Percentiles rank a stretch among this genome's conserved stretches.
phyloP scores from a whole-genome alignment of 1,140 invertebrate species.

The Euura saliciscinereae region DNA sequence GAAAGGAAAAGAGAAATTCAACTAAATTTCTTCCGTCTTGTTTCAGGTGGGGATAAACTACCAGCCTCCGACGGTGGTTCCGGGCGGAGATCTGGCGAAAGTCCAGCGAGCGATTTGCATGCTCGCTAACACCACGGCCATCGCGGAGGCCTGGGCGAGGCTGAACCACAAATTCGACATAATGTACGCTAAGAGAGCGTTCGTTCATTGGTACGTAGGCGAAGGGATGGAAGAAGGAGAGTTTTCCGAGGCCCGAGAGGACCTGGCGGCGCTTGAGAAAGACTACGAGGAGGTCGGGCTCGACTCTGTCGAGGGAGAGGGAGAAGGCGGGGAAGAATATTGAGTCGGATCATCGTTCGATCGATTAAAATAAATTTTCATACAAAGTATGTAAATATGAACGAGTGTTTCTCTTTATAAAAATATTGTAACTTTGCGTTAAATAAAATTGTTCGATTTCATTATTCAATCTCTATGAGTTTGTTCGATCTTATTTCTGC shows the following conservation, averaged over 20 bases:
- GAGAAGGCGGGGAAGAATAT: constrained; percentile 60
- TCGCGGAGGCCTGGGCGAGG: constrained; percentile 72
- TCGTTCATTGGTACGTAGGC: constrained; percentile 70
- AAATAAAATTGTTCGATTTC: background rate
- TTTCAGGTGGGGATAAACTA: constrained; percentile 69
- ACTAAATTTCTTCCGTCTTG: constrained; percentile 53
- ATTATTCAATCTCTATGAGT: constrained; percentile 30
- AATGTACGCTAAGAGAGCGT: constrained; percentile 69
- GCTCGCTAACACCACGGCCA: constrained; percentile 69
- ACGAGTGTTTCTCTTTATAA: background rate
- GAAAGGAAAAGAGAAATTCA: constrained; percentile 38
- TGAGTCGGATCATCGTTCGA: constrained; percentile 58
- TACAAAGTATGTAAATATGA: background rate
- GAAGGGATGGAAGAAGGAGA: constrained; percentile 73
- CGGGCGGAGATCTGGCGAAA: constrained; percentile 67
- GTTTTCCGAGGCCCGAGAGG: constrained; percentile 70
- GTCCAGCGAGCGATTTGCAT: constrained; percentile 72
- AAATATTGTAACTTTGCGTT: background rate
- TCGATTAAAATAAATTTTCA: background rate
- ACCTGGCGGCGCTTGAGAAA: constrained; percentile 65
- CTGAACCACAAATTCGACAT: constrained; percentile 71
- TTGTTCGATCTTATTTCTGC: constrained; percentile 35
- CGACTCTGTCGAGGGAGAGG: constrained; percentile 64
- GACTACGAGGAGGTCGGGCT: constrained; percentile 73
- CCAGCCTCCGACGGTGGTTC: constrained; percentile 69